These are phyloP conservation scores for Grammomys dolichurus DNA, from an alignment of 2,113 vertebrate genomes.

Conservation along the genomic window DNA sequence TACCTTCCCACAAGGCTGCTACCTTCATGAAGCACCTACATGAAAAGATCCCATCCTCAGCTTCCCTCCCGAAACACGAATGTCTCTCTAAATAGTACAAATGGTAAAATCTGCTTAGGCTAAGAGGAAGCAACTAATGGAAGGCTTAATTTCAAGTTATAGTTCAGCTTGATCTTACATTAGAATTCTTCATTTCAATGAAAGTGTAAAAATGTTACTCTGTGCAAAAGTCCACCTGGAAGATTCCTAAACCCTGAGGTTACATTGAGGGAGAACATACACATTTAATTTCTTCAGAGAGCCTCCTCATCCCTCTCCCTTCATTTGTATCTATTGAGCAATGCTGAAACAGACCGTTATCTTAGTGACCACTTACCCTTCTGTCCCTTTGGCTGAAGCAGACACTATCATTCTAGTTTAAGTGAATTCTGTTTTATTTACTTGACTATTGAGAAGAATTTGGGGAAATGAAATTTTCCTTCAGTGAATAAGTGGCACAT, in stretches of 20 bases:
- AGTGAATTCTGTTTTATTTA: conserved; percentile 76
- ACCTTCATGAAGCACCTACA: neutral
- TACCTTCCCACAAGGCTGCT: neutral
- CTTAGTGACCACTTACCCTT: conserved; percentile 53
- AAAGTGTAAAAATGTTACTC: conserved; percentile 32
- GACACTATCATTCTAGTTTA: conserved; percentile 70
- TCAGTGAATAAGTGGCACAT: conserved; percentile 36
- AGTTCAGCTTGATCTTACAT: conserved; percentile 12
- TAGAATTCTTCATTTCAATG: conserved; percentile 50
- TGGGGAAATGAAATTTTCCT: conserved; percentile 70
- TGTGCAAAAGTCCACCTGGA: conserved; percentile 51
- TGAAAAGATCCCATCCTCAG: conserved; percentile 39
- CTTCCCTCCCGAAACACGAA: conserved; percentile 55
- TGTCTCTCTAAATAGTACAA: conserved; percentile 55
- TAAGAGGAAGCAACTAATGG: conserved; percentile 60
- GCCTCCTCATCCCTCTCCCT: neutral
- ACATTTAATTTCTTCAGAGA: conserved; percentile 55
- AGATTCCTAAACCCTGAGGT: neutral
- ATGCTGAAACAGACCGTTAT: neutral
- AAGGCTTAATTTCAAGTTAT: conserved; percentile 60
- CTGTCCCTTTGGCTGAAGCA: conserved; percentile 51
- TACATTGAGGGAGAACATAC: conserved; percentile 23
- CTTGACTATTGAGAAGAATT: conserved; percentile 57
- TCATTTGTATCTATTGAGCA: neutral
- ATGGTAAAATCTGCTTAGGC: conserved; percentile 53